Percentiles rank a stretch among this genome's conserved stretches.
These are phyloP conservation scores for Hypomecis atomaria DNA, from an alignment of 2,888 invertebrate genomes.

Conservation along the genomic window DNA sequence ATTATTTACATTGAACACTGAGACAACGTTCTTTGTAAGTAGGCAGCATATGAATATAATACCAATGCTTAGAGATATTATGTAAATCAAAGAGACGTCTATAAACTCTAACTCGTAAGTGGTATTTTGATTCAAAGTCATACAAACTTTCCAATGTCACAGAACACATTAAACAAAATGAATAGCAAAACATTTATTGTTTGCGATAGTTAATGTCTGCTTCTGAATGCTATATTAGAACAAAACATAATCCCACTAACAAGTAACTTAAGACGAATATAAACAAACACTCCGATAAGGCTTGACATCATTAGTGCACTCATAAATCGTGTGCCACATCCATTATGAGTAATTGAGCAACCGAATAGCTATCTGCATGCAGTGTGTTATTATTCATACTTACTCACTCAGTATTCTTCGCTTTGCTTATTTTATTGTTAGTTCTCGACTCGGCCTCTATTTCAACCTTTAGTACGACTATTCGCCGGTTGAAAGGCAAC, in stretches of 20 bases:
- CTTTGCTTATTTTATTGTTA: background rate
- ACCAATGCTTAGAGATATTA: too few relatives aligned
- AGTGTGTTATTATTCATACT: background rate
- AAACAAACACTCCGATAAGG: conserved; percentile 38
- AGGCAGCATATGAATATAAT: too few relatives aligned
- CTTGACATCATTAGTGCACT: conserved; percentile 44
- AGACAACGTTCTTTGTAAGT: too few relatives aligned
- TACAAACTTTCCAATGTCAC: background rate
- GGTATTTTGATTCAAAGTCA: too few relatives aligned
- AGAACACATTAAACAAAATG: background rate
- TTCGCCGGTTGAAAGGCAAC: too few relatives aligned
- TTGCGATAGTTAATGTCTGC: background rate
- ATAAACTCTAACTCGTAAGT: too few relatives aligned
- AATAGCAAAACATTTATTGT: background rate
- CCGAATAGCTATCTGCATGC: conserved; percentile 14
- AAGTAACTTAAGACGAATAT: conserved; percentile 22
- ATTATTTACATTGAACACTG: too few relatives aligned
- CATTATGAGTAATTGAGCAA: conserved; percentile 46
- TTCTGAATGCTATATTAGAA: conserved; percentile 12
- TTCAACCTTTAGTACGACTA: background rate
- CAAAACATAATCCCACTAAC: conserved; percentile 22
- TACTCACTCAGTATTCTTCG: background rate
- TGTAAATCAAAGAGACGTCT: too few relatives aligned
- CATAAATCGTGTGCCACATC: conserved; percentile 41
- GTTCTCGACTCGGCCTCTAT: background rate